phyloP scores from a whole-genome alignment of 2,888 invertebrate species.

The Oscheius sp. region DNA sequence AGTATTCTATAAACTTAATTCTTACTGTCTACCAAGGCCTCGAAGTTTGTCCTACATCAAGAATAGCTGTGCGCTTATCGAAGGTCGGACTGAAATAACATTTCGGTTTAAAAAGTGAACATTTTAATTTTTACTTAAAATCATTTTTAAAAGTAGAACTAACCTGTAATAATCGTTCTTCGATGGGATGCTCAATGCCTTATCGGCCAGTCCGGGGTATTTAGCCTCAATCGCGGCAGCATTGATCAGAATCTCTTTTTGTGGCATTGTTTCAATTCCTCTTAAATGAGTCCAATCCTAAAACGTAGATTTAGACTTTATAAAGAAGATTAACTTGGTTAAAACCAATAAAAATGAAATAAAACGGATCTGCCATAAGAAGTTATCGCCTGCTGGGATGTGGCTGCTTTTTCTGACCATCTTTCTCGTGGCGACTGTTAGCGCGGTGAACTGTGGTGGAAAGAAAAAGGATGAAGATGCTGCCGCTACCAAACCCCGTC shows the following conservation, averaged over 20 bases:
- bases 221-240: slow-evolving; percentile 49
- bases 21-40: slow-evolving; percentile 58
- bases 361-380: no score
- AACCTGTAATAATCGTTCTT: slow-evolving; percentile 52
- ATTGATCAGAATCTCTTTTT: slow-evolving; percentile 51
- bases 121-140: neutral
- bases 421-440: no score
- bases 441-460: no score
- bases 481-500: no score
- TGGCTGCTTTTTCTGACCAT: no score
- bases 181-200: slow-evolving; percentile 45
- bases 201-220: slow-evolving; percentile 57
- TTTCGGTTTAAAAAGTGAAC: neutral
- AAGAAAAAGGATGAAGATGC: no score
- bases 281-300: slow-evolving; percentile 62
- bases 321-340: neutral
- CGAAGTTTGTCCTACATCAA: slow-evolving; percentile 60
- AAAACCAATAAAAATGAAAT: neutral
- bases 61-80: slow-evolving; percentile 60
- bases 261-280: slow-evolving; percentile 59
- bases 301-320: neutral
- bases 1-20: slow-evolving; percentile 7
- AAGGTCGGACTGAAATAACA: slow-evolving; percentile 52
- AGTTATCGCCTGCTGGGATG: no score
- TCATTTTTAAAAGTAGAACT: slow-evolving; percentile 14